These are phyloP conservation scores for Paratilapia polleni DNA, from an alignment of 2,113 vertebrate genomes.

Conservation along the genomic window DNA sequence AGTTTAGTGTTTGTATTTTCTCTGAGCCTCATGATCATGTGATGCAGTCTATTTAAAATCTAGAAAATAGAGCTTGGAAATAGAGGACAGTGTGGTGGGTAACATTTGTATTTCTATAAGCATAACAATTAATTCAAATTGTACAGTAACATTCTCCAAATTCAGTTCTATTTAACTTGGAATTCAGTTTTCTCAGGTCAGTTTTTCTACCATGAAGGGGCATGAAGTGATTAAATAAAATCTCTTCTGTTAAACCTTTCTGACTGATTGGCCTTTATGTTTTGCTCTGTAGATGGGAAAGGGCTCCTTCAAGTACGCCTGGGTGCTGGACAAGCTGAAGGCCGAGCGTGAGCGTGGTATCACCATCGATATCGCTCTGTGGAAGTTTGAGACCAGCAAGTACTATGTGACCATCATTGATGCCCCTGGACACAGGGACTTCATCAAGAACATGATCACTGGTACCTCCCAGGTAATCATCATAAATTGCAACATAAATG, in stretches of 20 bases:
- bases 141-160: accelerated
- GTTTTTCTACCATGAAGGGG: accelerated
- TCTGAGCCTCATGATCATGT: not conserved
- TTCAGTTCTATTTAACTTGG: not conserved
- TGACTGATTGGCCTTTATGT: not conserved
- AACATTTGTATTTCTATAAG: not conserved
- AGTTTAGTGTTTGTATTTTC: not conserved
- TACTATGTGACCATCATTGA: constrained; percentile 86
- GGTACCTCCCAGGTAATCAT: constrained; percentile 81
- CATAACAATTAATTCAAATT: not conserved
- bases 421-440: constrained; percentile 85
- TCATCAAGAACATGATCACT: constrained; percentile 90
- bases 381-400: constrained; percentile 85
- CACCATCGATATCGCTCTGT: constrained; percentile 86
- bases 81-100: not conserved
- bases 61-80: too few relatives aligned
- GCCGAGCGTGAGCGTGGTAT: constrained; percentile 84
- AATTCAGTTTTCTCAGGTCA: not conserved
- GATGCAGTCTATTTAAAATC: too few relatives aligned
- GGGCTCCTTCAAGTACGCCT: constrained; percentile 87
- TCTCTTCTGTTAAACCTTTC: not conserved
- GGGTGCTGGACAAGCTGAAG: constrained; percentile 85
- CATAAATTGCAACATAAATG: accelerated
- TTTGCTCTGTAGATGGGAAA: constrained; percentile 81
- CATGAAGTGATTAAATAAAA: accelerated